A percentile compares a stretch with the other conserved stretches of the same genome.
Conservation (phyloP, 2,888 invertebrate genomes). For the Siphlonurus alternatus region DNA sequence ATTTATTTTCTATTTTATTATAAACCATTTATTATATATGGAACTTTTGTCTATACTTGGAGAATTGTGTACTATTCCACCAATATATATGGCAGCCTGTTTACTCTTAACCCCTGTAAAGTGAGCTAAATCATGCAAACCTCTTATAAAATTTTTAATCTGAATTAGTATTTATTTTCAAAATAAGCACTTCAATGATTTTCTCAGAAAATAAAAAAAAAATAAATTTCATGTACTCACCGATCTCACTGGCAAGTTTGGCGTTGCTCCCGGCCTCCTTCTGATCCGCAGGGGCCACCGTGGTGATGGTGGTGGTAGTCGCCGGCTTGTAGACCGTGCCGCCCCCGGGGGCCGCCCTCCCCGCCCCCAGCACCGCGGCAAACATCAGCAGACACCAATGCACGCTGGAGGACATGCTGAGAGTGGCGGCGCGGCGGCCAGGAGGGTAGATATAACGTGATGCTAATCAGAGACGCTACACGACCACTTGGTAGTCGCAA, state of each 20-base stretch:
- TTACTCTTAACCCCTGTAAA: too few relatives aligned
- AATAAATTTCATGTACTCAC: too few relatives aligned
- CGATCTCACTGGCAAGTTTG: not conserved
- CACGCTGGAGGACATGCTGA: not conserved
- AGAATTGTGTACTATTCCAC: not conserved
- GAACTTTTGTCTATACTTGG: not conserved
- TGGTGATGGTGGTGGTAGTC: not conserved
- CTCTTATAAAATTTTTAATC: too few relatives aligned
- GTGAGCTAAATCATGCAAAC: too few relatives aligned
- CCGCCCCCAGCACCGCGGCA: not conserved
- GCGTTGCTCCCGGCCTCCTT: not conserved
- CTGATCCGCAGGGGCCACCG: not conserved
- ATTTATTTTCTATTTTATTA: too few relatives aligned
- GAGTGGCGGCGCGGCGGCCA: not conserved
- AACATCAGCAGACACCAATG: not conserved
- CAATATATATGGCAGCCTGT: not conserved
- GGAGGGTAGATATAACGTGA: too few relatives aligned
- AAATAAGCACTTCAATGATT: too few relatives aligned
- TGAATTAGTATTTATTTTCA: too few relatives aligned
- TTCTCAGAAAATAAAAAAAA: too few relatives aligned
- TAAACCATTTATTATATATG: not conserved
- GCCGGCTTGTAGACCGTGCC: not conserved
- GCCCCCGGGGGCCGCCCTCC: not conserved
- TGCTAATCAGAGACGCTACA: too few relatives aligned
- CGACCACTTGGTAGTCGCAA: too few relatives aligned